Percentiles rank a stretch among this genome's conserved stretches.
Conservation (phyloP, 2,113 vertebrate species). For the Ciconia boyciana region DNA sequence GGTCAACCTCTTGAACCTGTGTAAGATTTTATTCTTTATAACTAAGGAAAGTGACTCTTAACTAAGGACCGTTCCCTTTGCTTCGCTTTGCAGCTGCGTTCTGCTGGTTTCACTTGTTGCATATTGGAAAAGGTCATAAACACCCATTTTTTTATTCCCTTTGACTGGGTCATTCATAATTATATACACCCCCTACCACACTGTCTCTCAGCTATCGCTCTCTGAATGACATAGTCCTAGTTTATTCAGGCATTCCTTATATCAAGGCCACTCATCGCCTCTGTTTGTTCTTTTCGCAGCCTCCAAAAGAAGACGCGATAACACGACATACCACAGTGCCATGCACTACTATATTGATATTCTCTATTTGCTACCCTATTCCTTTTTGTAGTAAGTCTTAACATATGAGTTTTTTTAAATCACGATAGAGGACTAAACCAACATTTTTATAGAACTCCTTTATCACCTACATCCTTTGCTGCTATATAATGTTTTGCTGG, state of each 20-base stretch:
- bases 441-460: neutral
- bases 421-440: neutral
- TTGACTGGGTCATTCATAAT: neutral
- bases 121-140: neutral
- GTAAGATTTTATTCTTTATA: neutral
- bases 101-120: neutral
- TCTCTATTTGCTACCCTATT: neutral
- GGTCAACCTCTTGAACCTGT: neutral
- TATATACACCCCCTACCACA: accelerated
- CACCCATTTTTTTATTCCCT: neutral
- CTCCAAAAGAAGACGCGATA: neutral
- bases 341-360: too few species aligned
- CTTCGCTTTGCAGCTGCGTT: neutral
- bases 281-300: neutral
- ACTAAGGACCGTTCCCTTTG: neutral
- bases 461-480: neutral
- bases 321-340: accelerated
- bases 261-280: neutral
- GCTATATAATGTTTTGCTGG: neutral
- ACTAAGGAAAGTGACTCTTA: neutral
- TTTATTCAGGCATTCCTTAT: neutral
- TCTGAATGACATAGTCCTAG: neutral
- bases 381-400: neutral
- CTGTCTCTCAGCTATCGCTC: neutral
- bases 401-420: neutral